phyloP scores from a whole-genome alignment of 64 coral and sea anemone genomes.

The Montipora capricornis region DNA sequence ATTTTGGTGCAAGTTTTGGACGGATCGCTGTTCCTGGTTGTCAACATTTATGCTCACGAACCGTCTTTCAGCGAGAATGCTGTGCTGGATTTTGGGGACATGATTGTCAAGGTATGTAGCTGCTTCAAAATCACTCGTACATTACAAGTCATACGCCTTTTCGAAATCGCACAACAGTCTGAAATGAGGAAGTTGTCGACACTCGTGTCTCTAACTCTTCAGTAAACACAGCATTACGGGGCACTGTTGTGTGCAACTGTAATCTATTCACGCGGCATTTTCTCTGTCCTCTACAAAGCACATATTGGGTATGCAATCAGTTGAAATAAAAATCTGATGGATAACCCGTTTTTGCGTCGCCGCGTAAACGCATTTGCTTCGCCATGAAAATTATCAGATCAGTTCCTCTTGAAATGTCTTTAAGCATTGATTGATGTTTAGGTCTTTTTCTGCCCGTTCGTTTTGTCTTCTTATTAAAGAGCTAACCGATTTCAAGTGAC shows the following conservation, averaged over 20 bases:
- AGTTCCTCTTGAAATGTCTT: not conserved
- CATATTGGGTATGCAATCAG: not conserved
- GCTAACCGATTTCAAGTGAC: not conserved
- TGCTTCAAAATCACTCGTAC: not conserved
- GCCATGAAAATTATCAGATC: not conserved
- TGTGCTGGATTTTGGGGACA: constrained; percentile 80
- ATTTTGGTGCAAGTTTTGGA: constrained; percentile 54
- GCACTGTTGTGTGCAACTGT: not conserved
- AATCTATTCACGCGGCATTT: constrained; percentile 6
- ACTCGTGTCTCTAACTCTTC: no score
- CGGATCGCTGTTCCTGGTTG: constrained; percentile 50
- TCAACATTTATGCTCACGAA: constrained; percentile 69
- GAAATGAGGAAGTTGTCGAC: no score
- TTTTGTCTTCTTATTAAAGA: no score
- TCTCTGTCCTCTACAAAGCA: not conserved
- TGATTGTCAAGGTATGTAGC: constrained; percentile 81
- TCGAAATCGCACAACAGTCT: not conserved
- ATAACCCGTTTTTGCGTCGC: not conserved
- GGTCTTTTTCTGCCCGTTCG: not conserved
- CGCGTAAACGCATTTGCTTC: not conserved
- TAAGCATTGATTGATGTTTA: not conserved
- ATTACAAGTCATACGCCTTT: not conserved
- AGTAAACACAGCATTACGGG: not conserved
- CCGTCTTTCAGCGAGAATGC: constrained; percentile 39
- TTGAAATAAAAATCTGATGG: not conserved